Base-by-base conservation (phyloP, 1,140 invertebrate species). In the Hetaerina americana region DNA sequence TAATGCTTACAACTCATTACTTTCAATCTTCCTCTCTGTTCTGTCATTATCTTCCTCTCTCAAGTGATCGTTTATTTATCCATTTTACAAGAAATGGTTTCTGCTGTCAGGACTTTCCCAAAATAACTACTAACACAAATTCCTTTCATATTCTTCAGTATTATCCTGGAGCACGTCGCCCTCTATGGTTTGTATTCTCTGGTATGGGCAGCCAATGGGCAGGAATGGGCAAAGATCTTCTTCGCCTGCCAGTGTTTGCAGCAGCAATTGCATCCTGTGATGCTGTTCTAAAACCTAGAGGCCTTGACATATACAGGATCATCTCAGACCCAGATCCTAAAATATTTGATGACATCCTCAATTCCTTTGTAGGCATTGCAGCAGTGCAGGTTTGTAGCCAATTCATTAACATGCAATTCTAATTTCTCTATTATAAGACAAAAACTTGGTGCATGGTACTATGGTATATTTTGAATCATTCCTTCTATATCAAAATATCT, bases 191-290 rank as follows among this genome's bases (percentile, higher is more conserved):
- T 81, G 87, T 96, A 10, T 97, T 94, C 81, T 90, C 93, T 73
- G 94, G 94, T 69, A 94, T 97, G 91, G 93, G 93, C 5, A 90
- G 90, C 0, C 93, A 96, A 77, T 96, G 94, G 93, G 78, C 85
- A 27, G 88, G 90, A 67, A 95, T 96, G 92, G 93, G 89, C 24
- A 81, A 84, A 28, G 81, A 84, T 18, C 80, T 92, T 72, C 84
- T 92, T 81, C 81, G 84, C 69, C 84, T 96, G 27, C 87, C 89
- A 6, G 77, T 86, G 5, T 95, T 96, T 79, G 84, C 85, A 26
- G 80, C 87, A 49, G 87, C 92, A 12, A 90, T 96, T 72, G 77
- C 88, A 68, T 88, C 86, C 77, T 94, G 90, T 72, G 88, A 92
- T 76, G 82, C 87, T 75, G 83, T 87, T 1, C 80, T 98, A 0